A percentile compares a stretch with the other conserved stretches of the same genome.
Conservation (phyloP, 2,113 vertebrate genomes). For the Tupaia chinensis region DNA sequence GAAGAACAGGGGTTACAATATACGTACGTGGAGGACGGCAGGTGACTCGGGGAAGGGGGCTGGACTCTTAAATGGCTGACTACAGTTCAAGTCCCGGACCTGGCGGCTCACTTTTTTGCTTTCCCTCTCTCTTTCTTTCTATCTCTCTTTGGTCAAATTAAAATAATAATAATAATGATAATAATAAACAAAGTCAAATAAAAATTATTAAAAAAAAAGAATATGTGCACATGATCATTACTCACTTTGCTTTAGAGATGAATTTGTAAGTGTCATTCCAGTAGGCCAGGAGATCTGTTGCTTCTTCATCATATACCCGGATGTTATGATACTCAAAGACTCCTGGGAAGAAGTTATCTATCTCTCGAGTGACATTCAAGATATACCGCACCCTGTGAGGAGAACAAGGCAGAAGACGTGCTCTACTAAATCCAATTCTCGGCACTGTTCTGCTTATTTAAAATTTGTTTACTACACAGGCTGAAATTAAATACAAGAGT, state of each 20-base stretch:
- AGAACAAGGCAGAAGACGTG: conserved; percentile 55
- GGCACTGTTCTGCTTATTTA: conserved; percentile 51
- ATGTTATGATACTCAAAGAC: conserved; percentile 98
- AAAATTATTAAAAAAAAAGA: not conserved
- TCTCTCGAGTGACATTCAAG: conserved; percentile 97
- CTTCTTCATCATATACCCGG: conserved; percentile 97
- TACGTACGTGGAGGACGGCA: not conserved
- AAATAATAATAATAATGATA: too few species aligned
- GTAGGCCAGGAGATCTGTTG: conserved; percentile 97
- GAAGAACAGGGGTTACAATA: not conserved
- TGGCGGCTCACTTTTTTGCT: too few species aligned
- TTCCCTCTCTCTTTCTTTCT: too few species aligned
- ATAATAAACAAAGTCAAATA: too few species aligned
- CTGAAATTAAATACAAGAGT: conserved; percentile 57
- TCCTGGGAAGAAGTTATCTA: conserved; percentile 99
- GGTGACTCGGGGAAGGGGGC: too few species aligned
- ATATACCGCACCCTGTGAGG: conserved; percentile 94
- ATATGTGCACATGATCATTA: not conserved
- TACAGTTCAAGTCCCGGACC: too few species aligned
- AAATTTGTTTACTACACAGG: not conserved
- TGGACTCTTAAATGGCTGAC: too few species aligned
- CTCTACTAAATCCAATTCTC: not conserved
- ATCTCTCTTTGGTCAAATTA: too few species aligned
- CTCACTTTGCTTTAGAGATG: conserved; percentile 99
- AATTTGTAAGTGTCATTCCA: conserved; percentile 99